Evolutionary conservation across 2,888 invertebrate species (phyloP), one percentile per base, ranked within the genome.

Genomic region (Peribatodes rhomboidaria): DNA sequence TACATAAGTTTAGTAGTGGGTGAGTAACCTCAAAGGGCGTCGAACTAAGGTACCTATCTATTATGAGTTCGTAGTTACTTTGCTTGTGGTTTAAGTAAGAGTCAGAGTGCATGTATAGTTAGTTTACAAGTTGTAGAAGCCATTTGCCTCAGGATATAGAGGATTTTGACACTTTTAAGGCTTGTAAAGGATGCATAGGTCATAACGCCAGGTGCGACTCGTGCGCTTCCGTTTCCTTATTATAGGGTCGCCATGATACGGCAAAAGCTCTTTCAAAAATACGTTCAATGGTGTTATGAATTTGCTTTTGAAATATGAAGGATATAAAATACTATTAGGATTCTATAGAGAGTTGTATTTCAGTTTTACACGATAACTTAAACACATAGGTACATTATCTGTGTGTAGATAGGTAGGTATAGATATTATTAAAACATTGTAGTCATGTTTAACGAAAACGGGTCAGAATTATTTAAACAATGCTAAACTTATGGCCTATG

Each of bases 211-310:
- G 90, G 87, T 92, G 90, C 78, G 80, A 75, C 86, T 85, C 86
- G 85, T 81, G 85, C 81, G 84, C 86, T 89, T 91, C 92, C 91
- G 90, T 82, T 90, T 89, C 89, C 90, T 68, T 57, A 58, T 20
- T 31, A 11, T 57, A 60, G 41, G 46, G 52, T 47, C 1, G 41
- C 65, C 52, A 65, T 52, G 35, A 16, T 54, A 18, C 2, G 8
- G 35, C 10, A n/a, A 50, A 35, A 50, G 50, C 35, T 35, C 13
- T 16, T 49, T 9, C 31, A 49, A 16, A 22, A 4, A 2, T 11
- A 18, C 35, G 3, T 14, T 14, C 2, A 14, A 4, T 14, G 7
- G 22, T 27, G 27, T 14, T 14, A 13, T 0, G 9, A 10, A 7
- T 20, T 46, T n/a, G 13, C 22, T 22, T 46, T 22, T 9, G 14